These are phyloP conservation scores for Saturnia pavonia DNA, from an alignment of 2,888 invertebrate species.

Conservation along the genomic window DNA sequence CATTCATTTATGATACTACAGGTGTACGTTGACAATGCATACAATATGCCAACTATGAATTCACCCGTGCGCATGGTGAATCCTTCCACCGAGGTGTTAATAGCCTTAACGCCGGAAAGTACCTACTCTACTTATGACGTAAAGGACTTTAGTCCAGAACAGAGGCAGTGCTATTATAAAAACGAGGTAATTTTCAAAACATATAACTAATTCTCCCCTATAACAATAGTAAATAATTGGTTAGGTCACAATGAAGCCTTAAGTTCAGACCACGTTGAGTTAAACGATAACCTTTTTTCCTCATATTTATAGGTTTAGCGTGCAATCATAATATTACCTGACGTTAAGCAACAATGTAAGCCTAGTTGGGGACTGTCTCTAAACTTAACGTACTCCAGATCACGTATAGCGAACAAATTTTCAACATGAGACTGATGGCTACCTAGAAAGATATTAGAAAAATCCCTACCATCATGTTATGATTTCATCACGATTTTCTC, in stretches of 20 bases:
- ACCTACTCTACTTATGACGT: slow-evolving; percentile 83
- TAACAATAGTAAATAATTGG: too few relatives aligned
- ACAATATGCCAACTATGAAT: slow-evolving; percentile 84
- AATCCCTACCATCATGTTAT: background rate
- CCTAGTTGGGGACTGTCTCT: too few relatives aligned
- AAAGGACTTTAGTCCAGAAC: slow-evolving; percentile 62
- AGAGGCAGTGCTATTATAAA: slow-evolving; percentile 82
- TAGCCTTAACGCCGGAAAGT: slow-evolving; percentile 84
- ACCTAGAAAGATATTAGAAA: background rate
- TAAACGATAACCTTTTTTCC: too few relatives aligned
- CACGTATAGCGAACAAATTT: too few relatives aligned
- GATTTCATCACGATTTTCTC: background rate
- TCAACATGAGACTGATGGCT: background rate
- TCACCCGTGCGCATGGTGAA: slow-evolving; percentile 82
- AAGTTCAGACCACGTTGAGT: too few relatives aligned
- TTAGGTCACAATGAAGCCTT: too few relatives aligned
- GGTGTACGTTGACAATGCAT: slow-evolving; percentile 84
- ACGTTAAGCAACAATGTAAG: too few relatives aligned
- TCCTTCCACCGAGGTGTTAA: slow-evolving; percentile 80
- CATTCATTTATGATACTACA: slow-evolving; percentile 35
- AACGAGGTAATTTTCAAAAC: slow-evolving; percentile 68
- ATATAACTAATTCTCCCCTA: background rate
- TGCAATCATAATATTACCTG: too few relatives aligned
- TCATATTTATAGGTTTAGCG: too few relatives aligned
- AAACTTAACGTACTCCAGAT: too few relatives aligned